A percentile compares a stretch with the other conserved stretches of the same genome.
Conservation (phyloP, 2,113 vertebrate species). For the Agelaius phoeniceus region DNA sequence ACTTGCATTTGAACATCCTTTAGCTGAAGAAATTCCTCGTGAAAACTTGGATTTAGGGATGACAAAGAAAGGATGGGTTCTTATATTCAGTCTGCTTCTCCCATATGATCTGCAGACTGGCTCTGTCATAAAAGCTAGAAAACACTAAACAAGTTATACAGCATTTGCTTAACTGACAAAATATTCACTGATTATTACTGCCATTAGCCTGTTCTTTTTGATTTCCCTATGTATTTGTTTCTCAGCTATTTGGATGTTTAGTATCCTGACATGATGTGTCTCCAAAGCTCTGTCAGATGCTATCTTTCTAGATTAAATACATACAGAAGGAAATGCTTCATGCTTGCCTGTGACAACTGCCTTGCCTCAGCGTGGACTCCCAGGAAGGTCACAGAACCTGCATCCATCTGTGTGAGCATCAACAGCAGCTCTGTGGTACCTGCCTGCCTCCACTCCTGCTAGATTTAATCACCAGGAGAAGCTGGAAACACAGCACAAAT, state of each 20-base stretch:
- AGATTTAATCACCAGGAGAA: not conserved
- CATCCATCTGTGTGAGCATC: not conserved
- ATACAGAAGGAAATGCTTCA: constrained; percentile 26
- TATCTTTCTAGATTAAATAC: constrained; percentile 44
- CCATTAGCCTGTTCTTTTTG: constrained; percentile 64
- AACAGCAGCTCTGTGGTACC: not conserved
- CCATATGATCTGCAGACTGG: constrained; percentile 70
- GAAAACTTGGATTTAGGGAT: constrained; percentile 54
- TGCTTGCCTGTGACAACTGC: not conserved
- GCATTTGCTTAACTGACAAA: constrained; percentile 66
- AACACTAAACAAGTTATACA: constrained; percentile 66
- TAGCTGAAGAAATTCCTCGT: constrained; percentile 28
- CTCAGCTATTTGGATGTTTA: constrained; percentile 47
- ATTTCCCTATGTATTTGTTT: constrained; percentile 65
- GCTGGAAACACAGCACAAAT: not conserved
- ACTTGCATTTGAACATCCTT: constrained; percentile 41
- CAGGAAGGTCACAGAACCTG: constrained; percentile 16
- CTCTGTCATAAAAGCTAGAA: constrained; percentile 66
- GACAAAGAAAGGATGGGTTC: constrained; percentile 63
- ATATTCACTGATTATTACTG: constrained; percentile 68
- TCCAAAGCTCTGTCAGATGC: constrained; percentile 62
- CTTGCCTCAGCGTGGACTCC: not conserved
- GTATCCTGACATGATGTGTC: constrained; percentile 45
- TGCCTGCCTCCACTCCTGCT: not conserved
- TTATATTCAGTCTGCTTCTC: constrained; percentile 70